These are phyloP conservation scores for Nephrotoma guestfalica DNA, from an alignment of 2,888 invertebrate genomes.

Conservation along the genomic window DNA sequence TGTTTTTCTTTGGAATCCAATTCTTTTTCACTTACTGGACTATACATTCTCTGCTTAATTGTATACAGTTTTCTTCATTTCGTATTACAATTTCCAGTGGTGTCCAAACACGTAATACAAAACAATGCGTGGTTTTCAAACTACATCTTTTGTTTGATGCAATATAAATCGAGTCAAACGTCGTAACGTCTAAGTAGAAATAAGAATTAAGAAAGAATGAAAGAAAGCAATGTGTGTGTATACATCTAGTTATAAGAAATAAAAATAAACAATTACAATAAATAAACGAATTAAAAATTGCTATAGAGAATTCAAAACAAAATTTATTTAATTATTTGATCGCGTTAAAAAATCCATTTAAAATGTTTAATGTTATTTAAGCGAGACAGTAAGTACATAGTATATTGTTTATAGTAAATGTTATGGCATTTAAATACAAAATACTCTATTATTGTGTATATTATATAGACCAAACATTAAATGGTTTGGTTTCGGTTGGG, in stretches of 20 bases:
- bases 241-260: neutral
- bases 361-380: neutral
- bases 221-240: neutral
- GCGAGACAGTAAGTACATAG: neutral
- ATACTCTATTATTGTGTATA: neutral
- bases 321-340: neutral
- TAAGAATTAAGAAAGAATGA: neutral
- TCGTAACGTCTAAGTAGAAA: neutral
- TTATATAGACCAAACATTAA: neutral
- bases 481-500: neutral
- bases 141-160: neutral
- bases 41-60: neutral
- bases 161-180: neutral
- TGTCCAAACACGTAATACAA: neutral
- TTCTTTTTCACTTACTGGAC: neutral
- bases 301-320: neutral
- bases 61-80: neutral
- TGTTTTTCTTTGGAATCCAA: neutral
- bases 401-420: neutral
- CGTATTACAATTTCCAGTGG: neutral
- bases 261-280: neutral
- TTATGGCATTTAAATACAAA: neutral
- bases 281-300: neutral
- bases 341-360: neutral
- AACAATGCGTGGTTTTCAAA: neutral